Base-by-base conservation (phyloP, 2,888 invertebrate species). In the Heteromurus nitidus region DNA sequence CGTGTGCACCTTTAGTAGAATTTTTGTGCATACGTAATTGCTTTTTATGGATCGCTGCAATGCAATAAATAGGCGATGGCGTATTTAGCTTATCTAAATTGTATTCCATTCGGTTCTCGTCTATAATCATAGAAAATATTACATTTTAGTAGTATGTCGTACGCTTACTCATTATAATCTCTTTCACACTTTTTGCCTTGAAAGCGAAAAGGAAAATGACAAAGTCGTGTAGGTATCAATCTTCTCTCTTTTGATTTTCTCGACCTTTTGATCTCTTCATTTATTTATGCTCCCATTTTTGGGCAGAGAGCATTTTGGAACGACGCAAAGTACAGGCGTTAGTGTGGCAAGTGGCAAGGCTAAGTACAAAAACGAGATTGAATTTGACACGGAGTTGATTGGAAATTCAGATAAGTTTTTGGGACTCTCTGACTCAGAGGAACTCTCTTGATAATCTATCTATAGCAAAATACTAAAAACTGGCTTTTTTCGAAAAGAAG, bases 151-250 rank as follows among this genome's bases (percentile, higher is more conserved):
- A n/a, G n/a, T n/a, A n/a, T 50, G 50, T 44, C 22, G 1, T 26
- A 28, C 28, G n/a, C 67, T 7, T 7, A 20, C 16, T n/a, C 53
- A 24, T 13, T 58, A 11, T 58, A 58, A 26, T 58, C 58, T 26
- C 13, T 11, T 24, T 28, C 24, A 58, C 31, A 53, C 53, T 13
- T 44, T 76, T 75, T 31, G 69, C 77, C 77, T 77, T 77, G 77
- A 77, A 77, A 28, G 36, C 30, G 42, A 75, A 64, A 53, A 50
- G 53, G 55, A 36, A 20, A 77, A 50, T 69, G 77, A 77, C 69
- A 60, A 77, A 69, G 64, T 77, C 69, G 44, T 77, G 77, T 69
- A 69, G 62, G 42, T 68, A 64, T 77, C 69, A 77, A 77, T 77
- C 62, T 69, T 31, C 62, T n/a, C n/a, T n/a, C 20, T 60, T 47